phyloP scores from a whole-genome alignment of 1,140 invertebrate species.

The Drosophila persimilis region DNA sequence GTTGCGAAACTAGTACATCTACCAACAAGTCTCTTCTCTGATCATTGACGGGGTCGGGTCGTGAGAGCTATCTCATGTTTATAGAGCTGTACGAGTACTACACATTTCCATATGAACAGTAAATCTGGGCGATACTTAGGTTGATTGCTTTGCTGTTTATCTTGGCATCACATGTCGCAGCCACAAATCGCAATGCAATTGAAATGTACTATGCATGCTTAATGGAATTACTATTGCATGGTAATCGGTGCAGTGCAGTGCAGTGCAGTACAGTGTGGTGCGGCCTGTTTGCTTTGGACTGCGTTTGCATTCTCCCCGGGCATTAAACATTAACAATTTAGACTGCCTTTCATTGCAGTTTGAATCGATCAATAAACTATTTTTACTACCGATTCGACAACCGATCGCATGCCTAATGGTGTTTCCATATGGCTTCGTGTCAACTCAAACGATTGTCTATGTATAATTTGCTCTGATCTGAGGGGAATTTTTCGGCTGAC shows the following conservation, averaged over 20 bases:
- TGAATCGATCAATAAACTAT: not conserved
- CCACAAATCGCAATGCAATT: conserved; percentile 39
- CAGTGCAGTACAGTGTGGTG: conserved; percentile 26
- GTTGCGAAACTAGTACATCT: conserved; percentile 25
- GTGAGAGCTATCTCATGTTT: too few species aligned
- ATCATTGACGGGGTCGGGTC: conserved; percentile 22
- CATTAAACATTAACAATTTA: too few species aligned
- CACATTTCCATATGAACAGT: not conserved
- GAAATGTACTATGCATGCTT: conserved; percentile 30
- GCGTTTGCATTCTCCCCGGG: conserved; percentile 7
- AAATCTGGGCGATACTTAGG: conserved; percentile 39
- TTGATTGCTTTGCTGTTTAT: conserved; percentile 53
- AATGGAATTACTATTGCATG: conserved; percentile 48
- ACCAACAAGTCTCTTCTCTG: not conserved
- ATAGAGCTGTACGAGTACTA: too few species aligned
- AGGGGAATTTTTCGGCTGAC: not conserved
- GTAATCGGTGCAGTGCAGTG: conserved; percentile 35
- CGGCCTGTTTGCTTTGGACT: conserved; percentile 23
- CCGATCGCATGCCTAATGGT: not conserved
- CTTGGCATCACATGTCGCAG: conserved; percentile 46
- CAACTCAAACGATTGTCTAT: too few species aligned
- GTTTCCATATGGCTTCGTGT: too few species aligned
- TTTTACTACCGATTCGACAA: not conserved
- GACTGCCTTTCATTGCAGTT: not conserved
- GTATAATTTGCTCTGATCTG: not conserved